Base-by-base conservation (phyloP, 2,797 vertebrate species). In the Cheirogaleus major region DNA sequence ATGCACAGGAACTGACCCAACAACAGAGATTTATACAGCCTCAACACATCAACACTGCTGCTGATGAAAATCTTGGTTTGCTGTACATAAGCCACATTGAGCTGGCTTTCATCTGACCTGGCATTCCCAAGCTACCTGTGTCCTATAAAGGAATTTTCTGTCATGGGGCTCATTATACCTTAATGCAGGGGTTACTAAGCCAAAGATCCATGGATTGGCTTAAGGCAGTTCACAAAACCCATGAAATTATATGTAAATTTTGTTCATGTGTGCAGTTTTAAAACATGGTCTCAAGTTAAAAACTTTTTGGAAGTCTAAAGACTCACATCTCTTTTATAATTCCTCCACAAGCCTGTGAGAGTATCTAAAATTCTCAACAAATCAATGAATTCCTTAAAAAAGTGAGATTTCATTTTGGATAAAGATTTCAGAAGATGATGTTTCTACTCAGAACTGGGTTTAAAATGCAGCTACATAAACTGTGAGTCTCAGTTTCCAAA, bases 161-260 rank as follows among this genome's bases (percentile, higher is more conserved):
- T 86, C 75, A 27, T 67, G 79, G 23, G 82, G 1, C 59, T 93
- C 50, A 84, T 87, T 87, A 91, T 72, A 76, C 18, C 65, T 84
- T 92, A 78, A 75, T 50, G 13, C 25, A 91, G 79, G 30, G 79
- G 70, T 91, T 95, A 91, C 90, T 97, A 95, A 96, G 38, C 67
- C 32, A 84, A 83, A 97, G 43, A 84, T 78, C 48, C 63, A 92
- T 80, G 82, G 85, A 82, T 25, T 88, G 27, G 82, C 85, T 97
- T 94, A 91, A 95, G 84, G 89, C 80, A 85, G 20, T 95, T 84
- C 65, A 89, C 83, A 86, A 96, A 97, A 79, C 17, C 69, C 67
- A 83, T 95, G 73, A 97, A 97, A 96, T 96, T 75, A 76, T 95
- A 97, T 96, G 93, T 70, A 97, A 95, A 96, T 96, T 97, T 97